Conservation (phyloP, 2,888 invertebrate species). For the Tetheella fluctuosa region DNA sequence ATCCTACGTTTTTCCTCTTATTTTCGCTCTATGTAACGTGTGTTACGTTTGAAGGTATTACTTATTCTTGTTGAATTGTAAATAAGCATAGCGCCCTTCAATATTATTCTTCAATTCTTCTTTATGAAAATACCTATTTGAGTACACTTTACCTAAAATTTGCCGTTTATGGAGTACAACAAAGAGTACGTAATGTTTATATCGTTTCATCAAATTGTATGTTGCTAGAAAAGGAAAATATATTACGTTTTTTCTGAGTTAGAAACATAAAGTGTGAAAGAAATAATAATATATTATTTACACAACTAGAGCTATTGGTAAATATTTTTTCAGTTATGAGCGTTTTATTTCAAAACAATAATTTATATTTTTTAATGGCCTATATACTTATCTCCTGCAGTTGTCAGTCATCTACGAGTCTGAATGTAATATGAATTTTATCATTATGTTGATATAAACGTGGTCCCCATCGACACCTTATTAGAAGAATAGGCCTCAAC, state of each 20-base stretch:
- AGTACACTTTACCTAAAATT: background rate
- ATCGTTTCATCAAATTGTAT: background rate
- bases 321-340: too few species aligned
- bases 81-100: conserved; percentile 23
- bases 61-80: conserved; percentile 27
- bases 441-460: too few species aligned
- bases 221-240: background rate
- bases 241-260: background rate
- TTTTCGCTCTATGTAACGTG: background rate
- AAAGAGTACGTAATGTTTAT: conserved; percentile 7
- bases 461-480: too few species aligned
- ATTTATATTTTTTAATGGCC: too few species aligned
- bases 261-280: background rate
- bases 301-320: background rate
- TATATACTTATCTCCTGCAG: too few species aligned
- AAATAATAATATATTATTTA: background rate
- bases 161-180: conserved; percentile 5
- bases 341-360: too few species aligned
- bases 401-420: too few species aligned
- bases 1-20: background rate
- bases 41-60: conserved; percentile 10
- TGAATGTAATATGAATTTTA: too few species aligned
- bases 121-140: conserved; percentile 15
- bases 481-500: too few species aligned
- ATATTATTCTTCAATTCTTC: conserved; percentile 25